Evolutionary conservation across 2,797 vertebrate genomes (phyloP).

Genomic region (Helarctos malayanus): DNA sequence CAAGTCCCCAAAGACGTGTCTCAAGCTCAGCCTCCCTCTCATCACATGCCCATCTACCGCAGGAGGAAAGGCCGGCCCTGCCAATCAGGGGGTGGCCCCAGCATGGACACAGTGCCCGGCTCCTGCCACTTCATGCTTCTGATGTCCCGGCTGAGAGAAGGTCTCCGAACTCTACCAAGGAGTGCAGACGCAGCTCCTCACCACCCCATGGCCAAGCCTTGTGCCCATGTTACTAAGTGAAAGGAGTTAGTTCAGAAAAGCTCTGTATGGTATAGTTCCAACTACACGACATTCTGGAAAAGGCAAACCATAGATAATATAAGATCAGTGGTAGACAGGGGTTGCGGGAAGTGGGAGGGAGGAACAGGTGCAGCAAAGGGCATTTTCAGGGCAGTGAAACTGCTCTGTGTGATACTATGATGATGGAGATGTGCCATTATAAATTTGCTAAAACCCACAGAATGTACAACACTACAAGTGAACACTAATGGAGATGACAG

Average conservation of each 20-base stretch:
- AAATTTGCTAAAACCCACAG: not conserved
- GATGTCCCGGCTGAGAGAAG: too few relatives aligned
- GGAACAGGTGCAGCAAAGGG: too few relatives aligned
- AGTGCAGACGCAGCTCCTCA: not conserved
- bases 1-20: not conserved
- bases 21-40: not conserved
- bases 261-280: fast-evolving
- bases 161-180: not conserved
- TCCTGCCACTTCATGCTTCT: not conserved
- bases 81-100: too few relatives aligned
- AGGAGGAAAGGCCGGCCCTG: not conserved
- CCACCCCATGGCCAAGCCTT: not conserved
- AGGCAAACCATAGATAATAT: not conserved
- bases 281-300: not conserved
- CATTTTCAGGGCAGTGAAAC: not conserved
- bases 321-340: too few relatives aligned
- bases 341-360: too few relatives aligned
- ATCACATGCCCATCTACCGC: too few relatives aligned
- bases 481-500: not conserved
- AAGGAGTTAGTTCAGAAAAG: not conserved
- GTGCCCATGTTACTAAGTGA: too few relatives aligned
- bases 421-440: not conserved
- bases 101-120: too few relatives aligned
- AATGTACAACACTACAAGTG: not conserved
- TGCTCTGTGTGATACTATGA: not conserved